Evolutionary conservation across 2,113 vertebrate genomes (phyloP).

Genomic region (Salvelinus alpinus): DNA sequence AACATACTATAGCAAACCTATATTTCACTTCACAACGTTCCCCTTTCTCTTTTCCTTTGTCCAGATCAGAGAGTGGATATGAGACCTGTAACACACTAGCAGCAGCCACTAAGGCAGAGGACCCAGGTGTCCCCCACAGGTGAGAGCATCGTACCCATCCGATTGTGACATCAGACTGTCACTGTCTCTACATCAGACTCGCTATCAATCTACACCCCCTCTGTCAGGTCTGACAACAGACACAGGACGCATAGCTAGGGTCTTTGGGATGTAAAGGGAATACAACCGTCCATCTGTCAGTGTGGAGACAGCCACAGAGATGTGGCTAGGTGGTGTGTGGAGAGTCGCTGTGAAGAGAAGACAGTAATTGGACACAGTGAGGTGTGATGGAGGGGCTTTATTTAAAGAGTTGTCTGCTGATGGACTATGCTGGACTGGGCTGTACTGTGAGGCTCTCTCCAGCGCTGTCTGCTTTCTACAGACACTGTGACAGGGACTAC

Average conservation of each 20-base stretch:
- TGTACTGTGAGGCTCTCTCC: neutral
- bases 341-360: neutral
- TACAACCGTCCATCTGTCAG: neutral
- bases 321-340: neutral
- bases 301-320: neutral
- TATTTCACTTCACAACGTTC: no score
- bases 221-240: neutral
- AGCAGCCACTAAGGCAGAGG: neutral
- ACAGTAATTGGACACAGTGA: conserved; percentile 21
- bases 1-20: neutral
- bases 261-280: neutral
- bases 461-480: neutral
- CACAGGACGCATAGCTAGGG: neutral
- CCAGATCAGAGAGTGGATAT: no score
- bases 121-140: neutral
- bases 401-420: neutral
- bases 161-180: neutral
- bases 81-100: neutral
- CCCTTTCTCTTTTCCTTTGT: no score
- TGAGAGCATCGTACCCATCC: neutral
- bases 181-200: neutral
- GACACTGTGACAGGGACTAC: neutral
- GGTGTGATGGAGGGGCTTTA: conserved; percentile 5
- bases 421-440: neutral
- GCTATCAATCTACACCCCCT: neutral